phyloP scores from a whole-genome alignment of 2,113 vertebrate species.

The Hoplias malabaricus region DNA sequence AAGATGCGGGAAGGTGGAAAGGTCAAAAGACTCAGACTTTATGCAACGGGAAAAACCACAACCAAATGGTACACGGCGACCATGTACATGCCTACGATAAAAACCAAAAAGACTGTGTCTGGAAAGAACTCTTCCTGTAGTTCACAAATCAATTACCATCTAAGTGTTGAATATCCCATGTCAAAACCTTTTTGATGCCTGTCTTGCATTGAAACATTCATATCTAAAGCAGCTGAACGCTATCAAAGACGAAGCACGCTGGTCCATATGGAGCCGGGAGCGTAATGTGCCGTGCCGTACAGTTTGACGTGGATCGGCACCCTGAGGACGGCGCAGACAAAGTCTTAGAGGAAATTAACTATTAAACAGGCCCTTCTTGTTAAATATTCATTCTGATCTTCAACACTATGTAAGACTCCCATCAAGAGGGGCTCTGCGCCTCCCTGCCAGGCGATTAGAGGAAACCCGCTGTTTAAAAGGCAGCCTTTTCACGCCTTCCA shows the following conservation, averaged over 20 bases:
- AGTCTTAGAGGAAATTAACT: slow-evolving; percentile 70
- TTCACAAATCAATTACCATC: no score
- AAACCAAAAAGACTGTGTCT: neutral
- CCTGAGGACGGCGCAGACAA: slow-evolving; percentile 58
- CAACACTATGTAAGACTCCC: slow-evolving; percentile 52
- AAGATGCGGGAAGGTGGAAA: neutral
- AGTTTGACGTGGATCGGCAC: slow-evolving; percentile 62
- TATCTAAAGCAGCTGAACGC: neutral
- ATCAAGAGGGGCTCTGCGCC: slow-evolving; percentile 46
- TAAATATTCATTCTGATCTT: slow-evolving; percentile 75
- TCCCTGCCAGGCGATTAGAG: slow-evolving; percentile 60
- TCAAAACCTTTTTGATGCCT: neutral
- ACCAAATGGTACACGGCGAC: neutral
- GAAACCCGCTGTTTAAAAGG: slow-evolving; percentile 35
- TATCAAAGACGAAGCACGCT: slow-evolving; percentile 53
- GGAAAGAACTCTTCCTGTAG: neutral
- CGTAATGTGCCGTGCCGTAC: slow-evolving; percentile 54
- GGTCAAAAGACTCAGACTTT: neutral
- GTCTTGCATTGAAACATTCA: neutral
- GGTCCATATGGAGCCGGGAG: slow-evolving; percentile 52
- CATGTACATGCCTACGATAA: neutral
- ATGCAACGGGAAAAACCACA: neutral
- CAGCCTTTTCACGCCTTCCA: slow-evolving; percentile 49
- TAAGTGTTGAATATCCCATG: neutral
- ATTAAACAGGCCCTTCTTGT: slow-evolving; percentile 70